Conservation (phyloP, 2,888 invertebrate genomes). For the Deilephila porcellus region DNA sequence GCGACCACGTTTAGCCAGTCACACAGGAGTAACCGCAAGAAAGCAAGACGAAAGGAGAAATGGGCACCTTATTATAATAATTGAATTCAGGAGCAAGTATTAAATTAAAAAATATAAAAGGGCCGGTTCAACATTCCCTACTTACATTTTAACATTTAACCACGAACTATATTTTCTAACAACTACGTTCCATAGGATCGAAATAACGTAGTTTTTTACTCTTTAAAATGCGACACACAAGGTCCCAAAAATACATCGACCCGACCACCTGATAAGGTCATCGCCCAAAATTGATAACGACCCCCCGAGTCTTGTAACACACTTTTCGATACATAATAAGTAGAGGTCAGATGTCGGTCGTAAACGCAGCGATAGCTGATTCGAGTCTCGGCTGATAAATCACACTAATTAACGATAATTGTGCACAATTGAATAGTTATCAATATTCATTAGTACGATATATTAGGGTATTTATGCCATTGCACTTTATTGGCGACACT, state of each 20-base stretch:
- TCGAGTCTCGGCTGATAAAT: slow-evolving; percentile 44
- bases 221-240: background rate
- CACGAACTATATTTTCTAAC: no score
- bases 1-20: background rate
- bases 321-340: slow-evolving; percentile 31
- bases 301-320: slow-evolving; percentile 7
- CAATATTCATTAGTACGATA: background rate
- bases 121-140: no score
- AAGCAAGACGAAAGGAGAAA: no score
- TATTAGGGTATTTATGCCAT: background rate
- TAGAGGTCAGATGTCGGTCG: slow-evolving; percentile 41
- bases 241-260: background rate
- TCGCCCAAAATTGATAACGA: slow-evolving; percentile 21
- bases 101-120: no score
- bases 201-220: background rate
- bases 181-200: no score
- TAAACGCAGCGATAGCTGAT: slow-evolving; percentile 43
- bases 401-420: slow-evolving; percentile 42
- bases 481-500: background rate
- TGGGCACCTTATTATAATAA: no score
- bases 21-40: no score
- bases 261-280: slow-evolving; percentile 9
- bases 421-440: slow-evolving; percentile 35
- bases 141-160: no score
- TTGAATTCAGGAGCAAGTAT: no score